Base-by-base conservation (phyloP, 1,140 invertebrate species). In the Pachyrhynchus sulphureomaculatus region DNA sequence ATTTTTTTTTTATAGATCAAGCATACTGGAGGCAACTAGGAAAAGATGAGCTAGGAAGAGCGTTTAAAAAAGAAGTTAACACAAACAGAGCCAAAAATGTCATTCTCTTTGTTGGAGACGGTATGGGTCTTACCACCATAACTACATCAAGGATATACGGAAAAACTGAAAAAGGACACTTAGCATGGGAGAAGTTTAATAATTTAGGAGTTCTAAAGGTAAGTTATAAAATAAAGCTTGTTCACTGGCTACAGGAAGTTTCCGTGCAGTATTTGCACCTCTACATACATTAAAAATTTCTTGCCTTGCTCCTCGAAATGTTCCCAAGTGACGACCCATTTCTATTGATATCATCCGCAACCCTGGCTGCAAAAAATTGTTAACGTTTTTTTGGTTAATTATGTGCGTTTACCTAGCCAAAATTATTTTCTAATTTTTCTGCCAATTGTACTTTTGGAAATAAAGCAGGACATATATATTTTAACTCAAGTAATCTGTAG, bases 91-190 rank as follows among this genome's bases (percentile, higher is more conserved):
- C 95, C 0, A 93, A 89, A 75, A 97, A 97, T 76, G 87, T 96
- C 0, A 91, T 97, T 18, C 63, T 97, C 0, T 97, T 97, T 71
- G 79, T 97, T 9, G 95, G 94, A 0, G 94, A 97, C 72, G 95
- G 95, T 0, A 96, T 98, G 94, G 93, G 94, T 4, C 83, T 92
- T 0, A 87, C 91, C 26, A 96, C 94, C 0, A 82, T 94, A 15
- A 94, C 93, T 0, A 91, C 94, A 0, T 85, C 89, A 0, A 80
- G 95, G 55, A 91, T 92, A 55, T 87, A 87, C 71, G 82, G 82
- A 48, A 82, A 81, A 15, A 86, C 87, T 1, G 91, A 92, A 69
- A 80, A 82, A 4, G 85, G 87, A 55, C 77, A 81, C 44, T 79
- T 96, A 9, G 76, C 80, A 0, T 96, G 90, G 81, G 94, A 96